Evolutionary conservation across 1,140 invertebrate genomes (phyloP).

Genomic region (Apis laboriosa): DNA sequence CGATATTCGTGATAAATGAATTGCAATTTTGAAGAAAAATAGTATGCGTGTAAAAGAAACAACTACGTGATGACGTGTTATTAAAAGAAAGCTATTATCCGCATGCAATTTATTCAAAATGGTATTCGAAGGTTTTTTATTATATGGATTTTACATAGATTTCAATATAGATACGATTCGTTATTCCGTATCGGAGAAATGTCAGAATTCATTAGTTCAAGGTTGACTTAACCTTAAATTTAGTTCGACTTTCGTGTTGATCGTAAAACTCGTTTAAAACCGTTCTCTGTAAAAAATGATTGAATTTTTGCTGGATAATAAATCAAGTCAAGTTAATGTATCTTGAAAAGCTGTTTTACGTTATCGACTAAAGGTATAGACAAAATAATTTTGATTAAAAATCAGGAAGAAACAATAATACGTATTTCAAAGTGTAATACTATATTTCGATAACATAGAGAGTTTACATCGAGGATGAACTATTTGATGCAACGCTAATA

Average conservation of each 20-base stretch:
- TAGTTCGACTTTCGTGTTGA: not conserved
- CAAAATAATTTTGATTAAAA: not conserved
- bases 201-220: not conserved
- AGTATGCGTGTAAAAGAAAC: constrained; percentile 3
- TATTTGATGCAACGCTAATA: constrained; percentile 73
- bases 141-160: not conserved
- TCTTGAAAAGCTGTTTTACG: not conserved
- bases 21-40: constrained; percentile 38
- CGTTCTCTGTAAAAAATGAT: not conserved
- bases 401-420: not conserved
- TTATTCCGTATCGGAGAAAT: not conserved
- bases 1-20: constrained; percentile 2
- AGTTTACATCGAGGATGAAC: constrained; percentile 76
- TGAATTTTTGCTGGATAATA: not conserved
- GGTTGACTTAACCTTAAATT: not conserved
- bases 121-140: not conserved
- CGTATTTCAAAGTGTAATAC: constrained; percentile 69
- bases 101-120: not conserved
- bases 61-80: constrained; percentile 23
- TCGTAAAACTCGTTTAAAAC: not conserved
- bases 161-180: not conserved
- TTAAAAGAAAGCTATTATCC: not conserved
- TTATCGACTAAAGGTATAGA: not conserved
- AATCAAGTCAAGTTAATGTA: no score
- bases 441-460: constrained; percentile 78